Evolutionary conservation across 2,888 invertebrate genomes (phyloP).

Genomic region (Aquatica leii): DNA sequence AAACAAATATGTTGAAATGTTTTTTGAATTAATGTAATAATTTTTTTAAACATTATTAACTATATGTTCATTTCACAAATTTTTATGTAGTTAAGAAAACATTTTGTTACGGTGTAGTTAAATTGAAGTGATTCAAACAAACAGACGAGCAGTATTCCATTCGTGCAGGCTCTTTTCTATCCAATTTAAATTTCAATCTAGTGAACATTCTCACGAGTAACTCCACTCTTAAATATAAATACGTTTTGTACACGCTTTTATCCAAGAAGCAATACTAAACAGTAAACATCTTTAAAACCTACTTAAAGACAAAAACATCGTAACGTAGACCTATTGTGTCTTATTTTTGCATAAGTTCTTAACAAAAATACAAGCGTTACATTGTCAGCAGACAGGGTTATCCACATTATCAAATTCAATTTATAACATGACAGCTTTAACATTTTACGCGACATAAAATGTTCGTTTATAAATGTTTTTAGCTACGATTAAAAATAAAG

Average conservation of each 20-base stretch:
- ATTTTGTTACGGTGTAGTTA: conserved; percentile 5
- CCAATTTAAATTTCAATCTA: conserved; percentile 12
- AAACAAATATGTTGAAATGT: too few species aligned
- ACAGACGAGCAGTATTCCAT: conserved; percentile 8
- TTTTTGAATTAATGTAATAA: too few species aligned
- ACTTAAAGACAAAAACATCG: background rate
- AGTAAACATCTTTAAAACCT: conserved; percentile 7
- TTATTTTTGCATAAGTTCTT: too few species aligned
- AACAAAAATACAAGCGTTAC: too few species aligned
- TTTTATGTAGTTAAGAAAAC: background rate
- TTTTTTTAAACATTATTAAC: too few species aligned
- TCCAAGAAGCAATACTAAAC: conserved; percentile 7
- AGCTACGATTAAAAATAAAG: too few species aligned
- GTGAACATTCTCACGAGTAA: conserved; percentile 10
- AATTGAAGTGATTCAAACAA: conserved; percentile 13
- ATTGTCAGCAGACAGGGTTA: too few species aligned
- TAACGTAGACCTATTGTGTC: too few species aligned
- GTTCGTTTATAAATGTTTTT: too few species aligned
- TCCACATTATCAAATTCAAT: too few species aligned
- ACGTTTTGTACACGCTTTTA: conserved; percentile 11
- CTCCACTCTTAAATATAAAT: conserved; percentile 10
- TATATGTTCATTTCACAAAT: background rate
- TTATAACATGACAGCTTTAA: too few species aligned
- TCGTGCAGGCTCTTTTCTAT: conserved; percentile 10
- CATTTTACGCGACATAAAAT: too few species aligned